phyloP scores from a whole-genome alignment of 2,113 vertebrate species.

The Pyrgilauda ruficollis region DNA sequence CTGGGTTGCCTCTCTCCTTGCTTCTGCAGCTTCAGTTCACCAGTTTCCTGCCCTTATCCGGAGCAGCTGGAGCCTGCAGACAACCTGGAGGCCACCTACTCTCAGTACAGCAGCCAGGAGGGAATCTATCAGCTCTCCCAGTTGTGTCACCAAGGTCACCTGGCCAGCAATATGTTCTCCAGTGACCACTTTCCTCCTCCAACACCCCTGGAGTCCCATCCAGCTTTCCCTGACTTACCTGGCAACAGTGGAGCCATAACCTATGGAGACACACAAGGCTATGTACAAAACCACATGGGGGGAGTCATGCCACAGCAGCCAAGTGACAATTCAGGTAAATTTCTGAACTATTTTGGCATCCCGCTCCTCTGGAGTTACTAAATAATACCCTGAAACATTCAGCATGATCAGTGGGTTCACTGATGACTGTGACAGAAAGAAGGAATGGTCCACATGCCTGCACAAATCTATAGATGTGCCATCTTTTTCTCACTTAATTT shows the following conservation, averaged over 20 bases:
- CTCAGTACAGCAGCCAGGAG: slow-evolving; percentile 68
- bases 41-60: slow-evolving; percentile 65
- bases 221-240: slow-evolving; percentile 70
- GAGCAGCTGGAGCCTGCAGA: slow-evolving; percentile 48
- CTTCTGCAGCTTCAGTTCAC: slow-evolving; percentile 7
- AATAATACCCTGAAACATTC: not conserved
- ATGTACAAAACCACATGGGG: slow-evolving; percentile 50
- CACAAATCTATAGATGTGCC: not conserved
- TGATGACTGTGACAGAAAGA: not conserved
- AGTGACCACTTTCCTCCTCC: slow-evolving; percentile 71
- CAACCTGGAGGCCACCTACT: slow-evolving; percentile 67
- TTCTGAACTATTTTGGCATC: not conserved
- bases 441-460: not conserved
- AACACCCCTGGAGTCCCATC: slow-evolving; percentile 57
- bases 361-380: not conserved
- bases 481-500: not conserved
- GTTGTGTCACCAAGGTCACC: slow-evolving; percentile 69
- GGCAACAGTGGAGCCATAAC: slow-evolving; percentile 57
- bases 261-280: slow-evolving; percentile 68
- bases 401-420: not conserved
- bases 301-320: slow-evolving; percentile 73
- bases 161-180: slow-evolving; percentile 26
- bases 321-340: slow-evolving; percentile 53
- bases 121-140: slow-evolving; percentile 57
- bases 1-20: not conserved